Evolutionary conservation across 2,888 invertebrate genomes (phyloP), one percentile per base, ranked within the genome.

Genomic region (Ectobius pallidus): DNA sequence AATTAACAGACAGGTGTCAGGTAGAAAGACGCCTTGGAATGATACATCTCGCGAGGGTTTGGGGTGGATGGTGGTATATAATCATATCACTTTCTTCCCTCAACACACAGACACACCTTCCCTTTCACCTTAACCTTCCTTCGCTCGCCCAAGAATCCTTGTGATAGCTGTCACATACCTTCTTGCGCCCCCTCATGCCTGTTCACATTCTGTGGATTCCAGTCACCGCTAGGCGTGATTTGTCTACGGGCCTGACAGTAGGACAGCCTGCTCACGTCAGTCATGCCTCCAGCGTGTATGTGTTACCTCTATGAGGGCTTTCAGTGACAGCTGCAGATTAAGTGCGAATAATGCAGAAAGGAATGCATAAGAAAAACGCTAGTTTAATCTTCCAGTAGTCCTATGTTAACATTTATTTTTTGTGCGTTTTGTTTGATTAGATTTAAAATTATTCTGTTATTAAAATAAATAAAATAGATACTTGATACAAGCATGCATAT

Each of bases 1-100:
- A 72, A 72, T 72, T 72, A 72, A 72, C 72, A 72, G 72, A 69
- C 72, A 72, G 72, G 69, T 72, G 72, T 72, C 72, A 61, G 49
- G 63, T 46, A 61, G 34, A 72, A 72, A 72, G 72, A 61, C 68
- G 55, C 1, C 42, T 18, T 27, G 72, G 62, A 72, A 72, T 72
- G 72, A 72, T 72, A 72, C 72, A 63, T 72, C 49, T 69, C 69
- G 61, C 4, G 11, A 32, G 39, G 16, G 22, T 9, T 4, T 22
- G 44, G 25, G 11, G 22, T 32, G 4, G 62, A 7, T 34, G 16
- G 32, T 2, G 14, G 61, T 18, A 27, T 62, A 44, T 71, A 44
- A 70, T 62, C 61, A 62, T 46, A 62, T 18, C 44, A 14, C 32
- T 11, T 70, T 70, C 63, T 63, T 65, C 55, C 52, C 49, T 52